Conservation (phyloP, 2,888 invertebrate species). For the Melipona bicolor region DNA sequence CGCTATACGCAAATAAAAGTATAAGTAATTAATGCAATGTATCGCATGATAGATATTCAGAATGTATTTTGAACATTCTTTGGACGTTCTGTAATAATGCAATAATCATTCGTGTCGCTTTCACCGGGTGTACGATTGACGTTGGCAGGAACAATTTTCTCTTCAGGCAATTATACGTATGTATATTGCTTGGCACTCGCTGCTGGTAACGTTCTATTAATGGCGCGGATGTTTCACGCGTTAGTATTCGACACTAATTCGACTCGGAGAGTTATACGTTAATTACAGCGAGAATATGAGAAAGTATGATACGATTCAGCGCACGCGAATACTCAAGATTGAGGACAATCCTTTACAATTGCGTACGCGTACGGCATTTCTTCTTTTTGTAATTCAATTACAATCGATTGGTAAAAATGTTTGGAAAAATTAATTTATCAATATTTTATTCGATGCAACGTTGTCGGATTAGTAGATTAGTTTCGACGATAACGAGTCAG, state of each 20-base stretch:
- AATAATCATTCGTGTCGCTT: neutral
- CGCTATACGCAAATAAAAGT: neutral
- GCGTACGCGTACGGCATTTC: too few relatives aligned
- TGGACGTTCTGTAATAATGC: neutral
- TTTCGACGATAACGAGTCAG: neutral
- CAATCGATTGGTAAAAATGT: neutral
- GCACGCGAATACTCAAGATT: neutral
- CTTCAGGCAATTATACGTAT: slow-evolving; percentile 15
- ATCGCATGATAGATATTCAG: neutral
- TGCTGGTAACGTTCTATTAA: slow-evolving; percentile 20
- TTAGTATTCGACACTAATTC: slow-evolving; percentile 39
- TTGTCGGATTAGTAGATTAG: neutral
- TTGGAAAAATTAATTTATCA: neutral
- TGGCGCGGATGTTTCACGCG: slow-evolving; percentile 16
- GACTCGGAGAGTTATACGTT: slow-evolving; percentile 4
- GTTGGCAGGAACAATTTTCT: neutral
- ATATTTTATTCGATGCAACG: neutral
- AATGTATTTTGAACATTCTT: neutral
- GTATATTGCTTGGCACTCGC: slow-evolving; percentile 24
- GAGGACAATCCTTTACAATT: neutral
- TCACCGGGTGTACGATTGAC: neutral
- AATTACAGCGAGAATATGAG: neutral
- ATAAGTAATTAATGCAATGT: neutral
- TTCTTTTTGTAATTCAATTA: neutral
- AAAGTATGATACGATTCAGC: neutral